These are phyloP conservation scores for Antechinus flavipes DNA, from an alignment of 2,113 vertebrate species.

Conservation along the genomic window DNA sequence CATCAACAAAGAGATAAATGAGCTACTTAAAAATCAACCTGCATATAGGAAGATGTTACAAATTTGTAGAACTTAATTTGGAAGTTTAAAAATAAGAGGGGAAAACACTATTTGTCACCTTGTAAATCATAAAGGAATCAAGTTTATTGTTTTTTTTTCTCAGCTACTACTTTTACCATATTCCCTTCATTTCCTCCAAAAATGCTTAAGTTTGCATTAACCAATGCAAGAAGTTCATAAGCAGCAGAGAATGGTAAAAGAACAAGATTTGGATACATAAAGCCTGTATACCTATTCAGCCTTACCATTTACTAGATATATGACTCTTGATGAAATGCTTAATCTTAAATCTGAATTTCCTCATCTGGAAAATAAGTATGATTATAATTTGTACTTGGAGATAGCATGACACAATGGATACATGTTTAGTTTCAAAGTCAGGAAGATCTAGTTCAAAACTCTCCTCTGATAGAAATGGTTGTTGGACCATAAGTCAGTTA, in stretches of 20 bases:
- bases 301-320: not conserved
- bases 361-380: not conserved
- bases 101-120: conserved; percentile 10
- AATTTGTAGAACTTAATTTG: not conserved
- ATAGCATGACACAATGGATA: not conserved
- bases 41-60: not conserved
- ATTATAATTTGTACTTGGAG: not conserved
- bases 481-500: not conserved
- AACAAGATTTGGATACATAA: not conserved
- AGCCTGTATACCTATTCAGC: not conserved
- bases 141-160: not conserved
- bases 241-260: not conserved
- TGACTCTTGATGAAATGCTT: not conserved
- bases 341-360: not conserved
- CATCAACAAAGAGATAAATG: not conserved
- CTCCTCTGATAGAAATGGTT: not conserved
- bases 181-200: not conserved
- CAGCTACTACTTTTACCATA: not conserved
- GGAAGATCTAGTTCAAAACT: not conserved
- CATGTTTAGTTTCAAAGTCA: not conserved
- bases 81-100: not conserved
- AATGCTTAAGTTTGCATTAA: not conserved
- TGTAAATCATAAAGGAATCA: conserved; percentile 33
- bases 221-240: not conserved
- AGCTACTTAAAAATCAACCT: not conserved